These are phyloP conservation scores for Xerus inauris DNA, from an alignment of 2,113 vertebrate species.

Conservation along the genomic window DNA sequence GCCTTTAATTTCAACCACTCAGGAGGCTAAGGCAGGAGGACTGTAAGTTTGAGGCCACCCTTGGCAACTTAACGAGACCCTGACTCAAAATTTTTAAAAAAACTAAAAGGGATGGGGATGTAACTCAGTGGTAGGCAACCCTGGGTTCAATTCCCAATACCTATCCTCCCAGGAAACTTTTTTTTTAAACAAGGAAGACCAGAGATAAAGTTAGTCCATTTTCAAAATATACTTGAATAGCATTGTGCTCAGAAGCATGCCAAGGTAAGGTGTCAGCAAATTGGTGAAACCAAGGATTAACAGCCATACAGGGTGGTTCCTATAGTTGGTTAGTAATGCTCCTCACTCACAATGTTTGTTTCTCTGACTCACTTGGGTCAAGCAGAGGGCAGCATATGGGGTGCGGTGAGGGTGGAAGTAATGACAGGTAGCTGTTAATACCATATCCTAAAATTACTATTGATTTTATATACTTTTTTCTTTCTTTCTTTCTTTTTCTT, in stretches of 20 bases:
- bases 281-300: background rate
- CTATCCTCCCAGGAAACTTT: background rate
- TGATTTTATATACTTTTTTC: background rate
- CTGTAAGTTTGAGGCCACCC: background rate
- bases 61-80: background rate
- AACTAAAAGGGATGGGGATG: background rate
- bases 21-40: background rate
- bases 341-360: background rate
- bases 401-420: background rate
- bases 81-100: no score
- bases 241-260: background rate
- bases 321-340: background rate
- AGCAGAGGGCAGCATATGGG: background rate
- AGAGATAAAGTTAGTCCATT: background rate
- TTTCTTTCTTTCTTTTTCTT: no score
- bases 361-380: constrained; percentile 34
- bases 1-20: background rate
- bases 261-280: background rate
- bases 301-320: background rate
- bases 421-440: background rate
- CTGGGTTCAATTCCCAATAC: background rate
- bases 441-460: background rate
- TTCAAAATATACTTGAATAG: constrained; percentile 3
- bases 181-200: background rate
- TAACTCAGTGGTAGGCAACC: background rate